Conservation (phyloP, 2,888 invertebrate species). For the Brachynemurus nebulosus region DNA sequence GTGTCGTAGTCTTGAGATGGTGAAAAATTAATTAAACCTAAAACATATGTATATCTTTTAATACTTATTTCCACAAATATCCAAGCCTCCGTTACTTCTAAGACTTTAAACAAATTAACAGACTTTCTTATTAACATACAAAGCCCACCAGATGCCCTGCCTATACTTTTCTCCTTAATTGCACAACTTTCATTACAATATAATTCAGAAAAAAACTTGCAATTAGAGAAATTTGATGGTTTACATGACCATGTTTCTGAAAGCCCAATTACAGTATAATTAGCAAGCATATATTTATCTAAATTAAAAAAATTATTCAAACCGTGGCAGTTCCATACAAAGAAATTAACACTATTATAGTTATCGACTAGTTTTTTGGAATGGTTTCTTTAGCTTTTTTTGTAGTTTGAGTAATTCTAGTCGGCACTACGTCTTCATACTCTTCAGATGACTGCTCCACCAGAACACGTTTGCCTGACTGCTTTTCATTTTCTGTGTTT, state of each 20-base stretch:
- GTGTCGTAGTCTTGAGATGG: neutral
- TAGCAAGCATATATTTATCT: neutral
- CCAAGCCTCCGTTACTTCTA: neutral
- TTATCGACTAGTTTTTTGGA: too few species aligned
- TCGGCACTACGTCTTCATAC: too few species aligned
- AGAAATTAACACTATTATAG: neutral
- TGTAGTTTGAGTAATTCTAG: too few species aligned
- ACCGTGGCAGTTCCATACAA: slow-evolving; percentile 2
- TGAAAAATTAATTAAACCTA: slow-evolving; percentile 1
- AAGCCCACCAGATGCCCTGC: neutral
- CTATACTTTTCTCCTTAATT: neutral
- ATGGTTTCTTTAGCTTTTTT: too few species aligned
- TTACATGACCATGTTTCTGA: neutral
- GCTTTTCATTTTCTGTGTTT: too few species aligned
- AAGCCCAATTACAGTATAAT: neutral
- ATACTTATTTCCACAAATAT: slow-evolving; percentile 1
- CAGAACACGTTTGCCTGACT: too few species aligned
- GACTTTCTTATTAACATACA: neutral
- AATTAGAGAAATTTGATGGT: neutral
- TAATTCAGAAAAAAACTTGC: neutral
- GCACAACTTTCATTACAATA: neutral
- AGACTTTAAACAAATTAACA: neutral
- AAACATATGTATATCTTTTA: neutral
- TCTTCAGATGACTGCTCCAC: too few species aligned
- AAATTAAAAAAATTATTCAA: neutral